Conservation (phyloP, 2,888 invertebrate species). For the Thereva unica region DNA sequence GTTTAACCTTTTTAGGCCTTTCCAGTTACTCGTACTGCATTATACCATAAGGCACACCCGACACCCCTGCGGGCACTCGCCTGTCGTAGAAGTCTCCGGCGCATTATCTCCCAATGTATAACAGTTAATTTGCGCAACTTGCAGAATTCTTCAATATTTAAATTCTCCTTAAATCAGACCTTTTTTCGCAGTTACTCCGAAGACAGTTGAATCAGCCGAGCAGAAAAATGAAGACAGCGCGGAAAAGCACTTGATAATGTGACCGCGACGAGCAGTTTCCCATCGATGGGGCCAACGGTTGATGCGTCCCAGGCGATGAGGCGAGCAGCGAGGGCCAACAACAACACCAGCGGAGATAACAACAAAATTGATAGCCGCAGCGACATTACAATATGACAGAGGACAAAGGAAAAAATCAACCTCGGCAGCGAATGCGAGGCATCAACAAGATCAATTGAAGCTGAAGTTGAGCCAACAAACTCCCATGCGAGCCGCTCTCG, state of each 20-base stretch:
- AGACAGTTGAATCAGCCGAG: constrained; percentile 14
- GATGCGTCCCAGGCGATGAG: constrained; percentile 11
- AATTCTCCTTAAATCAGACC: neutral
- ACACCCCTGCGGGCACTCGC: too few species aligned
- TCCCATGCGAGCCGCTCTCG: constrained; percentile 13
- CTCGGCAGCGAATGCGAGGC: constrained; percentile 17
- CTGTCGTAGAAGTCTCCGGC: too few species aligned
- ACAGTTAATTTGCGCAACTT: too few species aligned
- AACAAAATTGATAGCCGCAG: constrained; percentile 34
- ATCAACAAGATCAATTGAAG: constrained; percentile 34
- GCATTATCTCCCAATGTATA: too few species aligned
- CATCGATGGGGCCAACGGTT: constrained; percentile 21
- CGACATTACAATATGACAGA: constrained; percentile 37
- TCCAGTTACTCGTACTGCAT: too few species aligned
- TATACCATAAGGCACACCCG: too few species aligned
- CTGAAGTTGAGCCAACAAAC: constrained; percentile 10
- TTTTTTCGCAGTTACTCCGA: constrained; percentile 18
- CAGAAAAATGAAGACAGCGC: constrained; percentile 31
- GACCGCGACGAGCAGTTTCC: constrained; percentile 23
- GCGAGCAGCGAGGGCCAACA: constrained; percentile 1
- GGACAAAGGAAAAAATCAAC: constrained; percentile 14
- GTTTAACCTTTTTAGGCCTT: too few species aligned
- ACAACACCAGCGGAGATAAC: constrained; percentile 9
- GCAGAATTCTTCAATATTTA: too few species aligned
- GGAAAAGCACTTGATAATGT: constrained; percentile 32